Base-by-base conservation (phyloP, 2,888 invertebrate species). In the Cephus rjabovi region DNA sequence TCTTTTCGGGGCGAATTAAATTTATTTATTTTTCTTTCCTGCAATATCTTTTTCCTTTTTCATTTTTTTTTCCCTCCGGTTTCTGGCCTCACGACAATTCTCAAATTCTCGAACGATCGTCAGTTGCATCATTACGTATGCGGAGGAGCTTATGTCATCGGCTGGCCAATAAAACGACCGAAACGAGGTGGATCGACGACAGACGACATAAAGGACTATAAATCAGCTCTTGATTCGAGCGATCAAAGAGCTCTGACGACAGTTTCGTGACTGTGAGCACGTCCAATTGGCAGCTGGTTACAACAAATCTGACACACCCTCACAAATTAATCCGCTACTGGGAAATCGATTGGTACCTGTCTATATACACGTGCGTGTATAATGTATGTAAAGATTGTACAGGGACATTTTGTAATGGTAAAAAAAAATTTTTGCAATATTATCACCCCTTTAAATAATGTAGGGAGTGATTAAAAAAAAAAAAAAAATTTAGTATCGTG, bases 201-300 rank as follows among this genome's bases (percentile, higher is more conserved):
- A 71, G 71, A 71, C 71, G 71, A 23, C 71, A 71, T 31, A 31
- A 71, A 71, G 31, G 71, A 33, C 71, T 34, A 71, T 71, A 71
- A 71, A 71, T 71, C 71, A 71, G 31, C 4, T 71, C 71, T 71
- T 71, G n/a, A n/a, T 71, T 34, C 71, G 71, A 31, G 12, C 34
- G 71, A 71, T 71, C 71, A 71, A 34, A 31, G 71, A 71, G 12
- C 3, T 33, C 3, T 71, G 71, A 71, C 71, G 71, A 71, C 71
- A 71, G 71, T 71, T 71, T 71, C 71, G 71, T 71, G 71, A 71
- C 71, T 71, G 33, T 0, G 33, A 71, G 12, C 71, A 34, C 12
- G 71, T 71, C 71, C 71, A 34, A 31, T 71, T n/a, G 71, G 71
- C 71, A 71, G 33, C 71, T 71, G 71, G 71, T 12, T 34, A 71